phyloP scores from a whole-genome alignment of 2,888 invertebrate species.

The Chironomus tentans region DNA sequence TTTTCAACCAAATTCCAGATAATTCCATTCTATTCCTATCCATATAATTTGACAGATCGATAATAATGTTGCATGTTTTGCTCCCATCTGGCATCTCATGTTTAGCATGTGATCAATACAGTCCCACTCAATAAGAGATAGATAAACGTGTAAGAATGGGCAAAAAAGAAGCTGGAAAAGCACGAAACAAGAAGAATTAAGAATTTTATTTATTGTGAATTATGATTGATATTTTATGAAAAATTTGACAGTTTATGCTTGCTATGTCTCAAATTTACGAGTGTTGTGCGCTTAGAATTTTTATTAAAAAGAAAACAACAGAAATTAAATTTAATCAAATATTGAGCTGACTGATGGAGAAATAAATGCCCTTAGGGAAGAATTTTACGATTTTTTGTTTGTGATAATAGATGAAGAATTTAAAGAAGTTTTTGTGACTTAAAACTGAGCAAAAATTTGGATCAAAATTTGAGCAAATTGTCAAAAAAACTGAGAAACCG shows the following conservation, averaged over 20 bases:
- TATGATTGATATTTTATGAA: conserved; percentile 19
- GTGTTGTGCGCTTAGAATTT: too few species aligned
- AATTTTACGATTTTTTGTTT: neutral
- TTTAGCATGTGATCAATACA: neutral
- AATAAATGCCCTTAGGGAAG: neutral
- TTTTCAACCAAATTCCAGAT: neutral
- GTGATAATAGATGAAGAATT: too few species aligned
- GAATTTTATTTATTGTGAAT: conserved; percentile 8
- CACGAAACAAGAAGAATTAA: neutral
- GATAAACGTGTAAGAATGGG: neutral
- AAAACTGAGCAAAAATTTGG: too few species aligned
- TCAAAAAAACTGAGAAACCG: too few species aligned
- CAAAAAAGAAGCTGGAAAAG: neutral
- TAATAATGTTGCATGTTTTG: conserved; percentile 13
- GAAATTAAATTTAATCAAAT: conserved; percentile 16
- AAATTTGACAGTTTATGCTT: neutral
- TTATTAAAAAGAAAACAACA: neutral
- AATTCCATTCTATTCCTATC: neutral
- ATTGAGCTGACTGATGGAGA: conserved; percentile 19
- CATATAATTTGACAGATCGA: conserved; percentile 2
- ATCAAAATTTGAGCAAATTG: too few species aligned
- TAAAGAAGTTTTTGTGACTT: too few species aligned
- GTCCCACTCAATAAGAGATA: neutral
- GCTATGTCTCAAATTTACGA: too few species aligned
- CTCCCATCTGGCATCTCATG: neutral